Evolutionary conservation across 2,797 vertebrate genomes (phyloP), one percentile per base, ranked within the genome.

Genomic region (Chloroceryle amazona): DNA sequence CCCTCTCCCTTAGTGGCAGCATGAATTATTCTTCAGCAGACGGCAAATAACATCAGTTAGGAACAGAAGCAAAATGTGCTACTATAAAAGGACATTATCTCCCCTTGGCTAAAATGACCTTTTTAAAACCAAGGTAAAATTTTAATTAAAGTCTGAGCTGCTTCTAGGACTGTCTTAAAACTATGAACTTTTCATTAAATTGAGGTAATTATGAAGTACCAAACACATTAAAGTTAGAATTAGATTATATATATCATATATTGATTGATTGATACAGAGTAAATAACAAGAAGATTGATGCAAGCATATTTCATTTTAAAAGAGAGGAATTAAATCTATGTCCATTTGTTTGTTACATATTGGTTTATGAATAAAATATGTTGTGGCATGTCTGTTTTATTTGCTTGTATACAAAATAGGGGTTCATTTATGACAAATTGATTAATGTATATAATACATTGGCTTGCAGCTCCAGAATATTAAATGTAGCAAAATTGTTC

Each of bases 31-130:
- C 97, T 96, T 88, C 96, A 97, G 94, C 71, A 95, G 73, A 80
- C 89, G 96, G 96, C 88, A 98, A 97, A 98, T 97, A 98, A 98
- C 93, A 96, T 97, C 97, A 98, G 97, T 98, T 98, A 98, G 80
- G 84, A 97, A 68, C 66, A 66, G 95, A 97, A 96, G 70, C 90
- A 89, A 89, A 96, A 91, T 93, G 93, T 74, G 94, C 91, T 96
- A 58, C 96, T 98, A 84, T 91, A 94, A 84, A 96, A 89, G 87
- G 96, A 98, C 93, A 92, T 92, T 91, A 94, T 97, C 90, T 98
- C 94, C 96, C 97, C 85, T 93, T 97, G 95, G 96, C 95, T 97
- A 97, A 96, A 96, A 87, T 97, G 96, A 97, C 96, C 96, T 98
- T 98, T 97, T 76, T 72, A 93, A 95, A 97, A 95, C 72, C 76